phyloP scores from a whole-genome alignment of 2,888 invertebrate species.

The Drosophila colorata region DNA sequence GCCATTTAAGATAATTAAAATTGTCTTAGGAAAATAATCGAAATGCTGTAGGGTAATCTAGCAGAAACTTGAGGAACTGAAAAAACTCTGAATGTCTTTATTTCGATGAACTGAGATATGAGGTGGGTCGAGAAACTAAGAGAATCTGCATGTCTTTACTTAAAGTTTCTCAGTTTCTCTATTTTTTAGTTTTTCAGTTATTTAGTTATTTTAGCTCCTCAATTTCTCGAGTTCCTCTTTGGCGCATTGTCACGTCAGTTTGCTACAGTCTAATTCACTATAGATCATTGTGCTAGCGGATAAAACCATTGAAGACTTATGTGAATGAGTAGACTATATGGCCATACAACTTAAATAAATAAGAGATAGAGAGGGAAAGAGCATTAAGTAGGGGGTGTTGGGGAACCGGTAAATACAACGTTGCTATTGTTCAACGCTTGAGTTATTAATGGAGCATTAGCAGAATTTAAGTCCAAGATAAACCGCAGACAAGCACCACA shows the following conservation, averaged over 20 bases:
- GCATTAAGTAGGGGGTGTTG: not conserved
- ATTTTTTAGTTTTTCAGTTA: not conserved
- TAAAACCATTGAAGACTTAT: constrained; percentile 28
- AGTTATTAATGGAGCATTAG: constrained; percentile 76
- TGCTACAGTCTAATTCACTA: constrained; percentile 65
- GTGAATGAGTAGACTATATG: constrained; percentile 17
- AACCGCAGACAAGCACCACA: constrained; percentile 45
- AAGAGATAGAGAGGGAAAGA: not conserved
- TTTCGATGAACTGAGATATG: not conserved
- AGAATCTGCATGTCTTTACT: not conserved
- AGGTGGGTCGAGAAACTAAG: not conserved
- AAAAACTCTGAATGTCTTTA: not conserved
- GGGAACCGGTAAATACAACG: constrained; percentile 4
- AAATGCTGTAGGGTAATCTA: not conserved
- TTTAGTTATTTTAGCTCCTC: no score
- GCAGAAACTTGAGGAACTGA: no score
- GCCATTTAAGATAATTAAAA: constrained; percentile 12
- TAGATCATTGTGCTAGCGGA: constrained; percentile 38
- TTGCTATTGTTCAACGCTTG: constrained; percentile 72
- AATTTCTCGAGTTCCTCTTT: constrained; percentile 12
- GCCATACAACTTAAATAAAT: constrained; percentile 37
- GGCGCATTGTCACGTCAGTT: constrained; percentile 42
- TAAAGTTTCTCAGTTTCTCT: not conserved
- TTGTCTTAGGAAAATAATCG: constrained; percentile 1
- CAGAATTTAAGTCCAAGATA: constrained; percentile 53